Conservation (phyloP, 1,140 invertebrate species). For the Aphelenchoides avenae region DNA sequence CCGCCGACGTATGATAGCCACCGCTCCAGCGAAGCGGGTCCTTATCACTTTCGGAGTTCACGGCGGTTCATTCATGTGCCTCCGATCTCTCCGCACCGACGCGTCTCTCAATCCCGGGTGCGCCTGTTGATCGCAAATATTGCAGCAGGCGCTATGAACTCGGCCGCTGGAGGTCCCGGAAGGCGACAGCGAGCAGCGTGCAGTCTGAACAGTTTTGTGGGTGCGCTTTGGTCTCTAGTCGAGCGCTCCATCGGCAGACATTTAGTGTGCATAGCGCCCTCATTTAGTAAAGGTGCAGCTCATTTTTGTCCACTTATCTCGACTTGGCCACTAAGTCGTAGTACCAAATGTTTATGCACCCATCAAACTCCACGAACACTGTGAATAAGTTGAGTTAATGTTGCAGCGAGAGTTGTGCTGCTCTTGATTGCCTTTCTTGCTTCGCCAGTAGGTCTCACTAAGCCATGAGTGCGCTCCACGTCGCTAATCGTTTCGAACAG, state of each 20-base stretch:
- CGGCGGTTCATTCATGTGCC: too few species aligned
- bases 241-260: not conserved
- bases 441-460: slow-evolving; percentile 9
- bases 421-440: slow-evolving; percentile 11
- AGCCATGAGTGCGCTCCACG: slow-evolving; percentile 7
- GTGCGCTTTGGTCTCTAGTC: not conserved
- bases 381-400: slow-evolving; percentile 27
- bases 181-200: not conserved
- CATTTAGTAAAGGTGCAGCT: too few species aligned
- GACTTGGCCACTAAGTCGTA: too few species aligned
- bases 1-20: too few species aligned
- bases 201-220: not conserved
- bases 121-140: not conserved
- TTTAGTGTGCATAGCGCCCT: not conserved
- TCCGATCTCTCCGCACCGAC: too few species aligned
- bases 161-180: too few species aligned
- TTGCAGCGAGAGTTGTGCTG: slow-evolving; percentile 25
- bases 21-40: too few species aligned
- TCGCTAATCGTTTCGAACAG: slow-evolving; percentile 21
- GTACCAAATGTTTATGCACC: not conserved
- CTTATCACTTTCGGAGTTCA: too few species aligned
- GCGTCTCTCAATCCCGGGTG: not conserved
- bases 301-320: too few species aligned
- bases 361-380: slow-evolving; percentile 5
- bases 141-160: not conserved